Evolutionary conservation across 2,888 invertebrate genomes (phyloP).

Genomic region (Folsomia manolachei): DNA sequence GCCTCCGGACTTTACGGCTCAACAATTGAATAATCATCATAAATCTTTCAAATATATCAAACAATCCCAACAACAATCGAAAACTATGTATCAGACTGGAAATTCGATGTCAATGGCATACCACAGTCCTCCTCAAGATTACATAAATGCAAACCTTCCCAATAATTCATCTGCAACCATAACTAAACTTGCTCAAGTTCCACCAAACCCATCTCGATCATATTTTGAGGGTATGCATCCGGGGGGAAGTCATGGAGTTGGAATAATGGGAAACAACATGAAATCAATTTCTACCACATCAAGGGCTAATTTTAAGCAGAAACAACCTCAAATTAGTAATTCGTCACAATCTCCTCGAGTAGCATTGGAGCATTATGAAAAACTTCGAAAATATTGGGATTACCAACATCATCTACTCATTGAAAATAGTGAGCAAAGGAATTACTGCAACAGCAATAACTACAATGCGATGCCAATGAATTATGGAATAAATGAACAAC

Average conservation of each 20-base stretch:
- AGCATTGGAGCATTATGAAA: constrained; percentile 14
- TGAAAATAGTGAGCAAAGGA: neutral
- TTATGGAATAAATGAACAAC: neutral
- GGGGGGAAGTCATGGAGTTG: no score
- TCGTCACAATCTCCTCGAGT: constrained; percentile 1
- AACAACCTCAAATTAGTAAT: neutral
- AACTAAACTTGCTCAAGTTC: neutral
- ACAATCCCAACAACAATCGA: neutral
- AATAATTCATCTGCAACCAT: neutral
- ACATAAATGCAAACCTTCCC: no score
- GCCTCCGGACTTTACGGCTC: neutral
- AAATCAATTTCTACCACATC: neutral
- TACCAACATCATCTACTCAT: constrained; percentile 8
- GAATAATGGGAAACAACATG: no score
- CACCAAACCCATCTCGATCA: no score
- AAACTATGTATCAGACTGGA: no score
- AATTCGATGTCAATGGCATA: neutral
- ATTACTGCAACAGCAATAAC: neutral
- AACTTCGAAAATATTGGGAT: constrained; percentile 13
- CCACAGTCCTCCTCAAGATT: no score
- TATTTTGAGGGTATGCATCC: no score
- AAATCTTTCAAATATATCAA: constrained; percentile 14
- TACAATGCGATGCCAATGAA: neutral
- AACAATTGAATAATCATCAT: constrained; percentile 12
- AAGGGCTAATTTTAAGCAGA: constrained; percentile 1